Base-by-base conservation (phyloP, 92 coral and sea anemone genomes). In the Phenganax stokvisi region DNA sequence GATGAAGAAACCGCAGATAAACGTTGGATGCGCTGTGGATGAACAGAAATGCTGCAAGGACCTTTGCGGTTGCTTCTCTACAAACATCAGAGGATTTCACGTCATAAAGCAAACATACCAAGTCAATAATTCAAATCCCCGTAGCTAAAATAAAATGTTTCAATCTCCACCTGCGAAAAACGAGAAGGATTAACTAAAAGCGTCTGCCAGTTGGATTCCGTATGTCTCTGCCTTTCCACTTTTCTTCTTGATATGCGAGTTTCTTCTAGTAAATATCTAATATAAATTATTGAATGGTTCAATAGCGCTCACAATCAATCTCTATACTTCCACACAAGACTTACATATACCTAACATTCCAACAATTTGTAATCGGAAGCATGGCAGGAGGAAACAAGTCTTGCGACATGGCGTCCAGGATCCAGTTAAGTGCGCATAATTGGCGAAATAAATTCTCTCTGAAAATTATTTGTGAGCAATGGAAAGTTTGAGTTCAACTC, bases 341-440 rank as follows among this genome's bases (percentile, higher is more conserved):
- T n/a, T 52, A 13, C 13, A n/a, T 57, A 11, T 89, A 93, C 98
- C 89, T 93, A 11, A 93, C 82, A 76, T 89, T 93, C 98, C 98
- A 93, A 80, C 98, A 93, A 85, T 88, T 93, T 0, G 97, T 93
- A 17, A 93, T 87, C 0, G 98, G 94, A 6, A 92, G 89, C 88
- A 93, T 90, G 5, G 88, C 93, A 6, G 98, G 97, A 27, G 98
- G 98, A 57, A 89, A 96, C 16, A 88, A 88, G 28, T 93, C 98
- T 83, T 93, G 98, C 6, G 98, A 93, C 98, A 93, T 91, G 11
- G 93, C 98, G 70, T 93, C 98, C 37, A 93, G 88, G 63, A 93
- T 89, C 98, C 98, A 93, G 72, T 89, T 84, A 80, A 93, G 74
- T 84, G 96, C 98, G 57, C 98, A 93, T 3, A 93, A 83, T 86